These are phyloP conservation scores for Drosophila niveifrons DNA, from an alignment of 2,888 invertebrate genomes.

Conservation along the genomic window DNA sequence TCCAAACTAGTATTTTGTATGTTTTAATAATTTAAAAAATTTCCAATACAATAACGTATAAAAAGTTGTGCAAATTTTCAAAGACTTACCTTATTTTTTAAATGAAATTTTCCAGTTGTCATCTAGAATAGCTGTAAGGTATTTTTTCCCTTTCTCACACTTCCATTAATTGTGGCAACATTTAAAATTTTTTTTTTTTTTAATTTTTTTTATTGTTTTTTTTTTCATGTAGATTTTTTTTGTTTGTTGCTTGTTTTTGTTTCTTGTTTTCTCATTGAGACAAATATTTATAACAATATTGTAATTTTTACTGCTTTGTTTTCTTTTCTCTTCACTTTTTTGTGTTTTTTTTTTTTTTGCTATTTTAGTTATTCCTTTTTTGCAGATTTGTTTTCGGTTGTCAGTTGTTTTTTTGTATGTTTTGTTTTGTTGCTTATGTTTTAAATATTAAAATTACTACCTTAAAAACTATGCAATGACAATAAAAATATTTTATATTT, in stretches of 20 bases:
- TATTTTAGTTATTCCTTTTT: conserved; percentile 46
- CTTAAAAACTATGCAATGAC: conserved; percentile 80
- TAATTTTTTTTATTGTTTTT: conserved; percentile 44
- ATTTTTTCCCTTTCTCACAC: too few relatives aligned
- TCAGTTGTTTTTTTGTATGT: conserved; percentile 53
- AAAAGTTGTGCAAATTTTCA: too few relatives aligned
- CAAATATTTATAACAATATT: conserved; percentile 81
- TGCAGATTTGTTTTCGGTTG: conserved; percentile 43
- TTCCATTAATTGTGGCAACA: background rate
- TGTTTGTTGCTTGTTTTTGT: conserved; percentile 42
- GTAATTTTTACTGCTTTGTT: conserved; percentile 69
- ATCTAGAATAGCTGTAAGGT: too few relatives aligned
- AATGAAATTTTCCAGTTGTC: too few relatives aligned
- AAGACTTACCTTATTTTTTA: too few relatives aligned
- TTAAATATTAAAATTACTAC: conserved; percentile 77
- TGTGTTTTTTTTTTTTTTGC: conserved; percentile 42
- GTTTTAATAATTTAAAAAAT: too few relatives aligned
- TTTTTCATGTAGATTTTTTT: conserved; percentile 54
- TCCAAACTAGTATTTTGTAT: too few relatives aligned
- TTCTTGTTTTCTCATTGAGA: conserved; percentile 74
- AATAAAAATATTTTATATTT: conserved; percentile 71
- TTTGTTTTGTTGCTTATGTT: conserved; percentile 68
- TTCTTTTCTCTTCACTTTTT: conserved; percentile 23
- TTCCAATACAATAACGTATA: too few relatives aligned
- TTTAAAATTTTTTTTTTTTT: conserved; percentile 10